phyloP scores from a whole-genome alignment of 2,797 vertebrate genomes.

The Diglossa cyanea region DNA sequence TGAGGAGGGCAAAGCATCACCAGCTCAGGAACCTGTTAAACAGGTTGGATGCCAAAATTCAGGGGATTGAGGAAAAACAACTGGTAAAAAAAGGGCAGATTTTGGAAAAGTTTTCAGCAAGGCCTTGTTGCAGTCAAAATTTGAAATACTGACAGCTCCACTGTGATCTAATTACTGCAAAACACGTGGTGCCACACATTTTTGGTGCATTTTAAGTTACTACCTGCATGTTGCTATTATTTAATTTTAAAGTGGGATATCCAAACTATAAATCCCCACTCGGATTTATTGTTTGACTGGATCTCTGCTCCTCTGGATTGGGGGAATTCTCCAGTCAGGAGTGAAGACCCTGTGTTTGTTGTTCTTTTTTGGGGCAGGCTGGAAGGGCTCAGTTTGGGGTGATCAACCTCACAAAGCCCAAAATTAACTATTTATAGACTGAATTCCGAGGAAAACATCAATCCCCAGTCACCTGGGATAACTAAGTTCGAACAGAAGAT shows the following conservation, averaged over 20 bases:
- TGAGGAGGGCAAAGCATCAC: not conserved
- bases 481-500: not conserved
- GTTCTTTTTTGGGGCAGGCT: not conserved
- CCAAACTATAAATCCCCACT: not conserved
- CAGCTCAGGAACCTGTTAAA: not conserved
- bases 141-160: not conserved
- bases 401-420: not conserved
- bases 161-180: not conserved
- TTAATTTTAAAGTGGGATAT: not conserved
- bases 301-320: not conserved
- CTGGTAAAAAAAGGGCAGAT: not conserved
- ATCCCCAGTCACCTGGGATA: not conserved
- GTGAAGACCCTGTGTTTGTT: rapidly evolving
- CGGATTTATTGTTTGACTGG: not conserved
- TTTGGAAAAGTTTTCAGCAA: not conserved
- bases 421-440: not conserved
- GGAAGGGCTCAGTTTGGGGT: not conserved
- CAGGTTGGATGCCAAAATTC: not conserved
- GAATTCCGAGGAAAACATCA: not conserved
- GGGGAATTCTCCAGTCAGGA: not conserved
- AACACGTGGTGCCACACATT: not conserved
- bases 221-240: not conserved
- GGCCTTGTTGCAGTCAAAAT: not conserved
- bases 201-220: not conserved
- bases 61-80: not conserved